phyloP scores from a whole-genome alignment of 2,113 vertebrate species.

The Hyperoodon ampullatus region DNA sequence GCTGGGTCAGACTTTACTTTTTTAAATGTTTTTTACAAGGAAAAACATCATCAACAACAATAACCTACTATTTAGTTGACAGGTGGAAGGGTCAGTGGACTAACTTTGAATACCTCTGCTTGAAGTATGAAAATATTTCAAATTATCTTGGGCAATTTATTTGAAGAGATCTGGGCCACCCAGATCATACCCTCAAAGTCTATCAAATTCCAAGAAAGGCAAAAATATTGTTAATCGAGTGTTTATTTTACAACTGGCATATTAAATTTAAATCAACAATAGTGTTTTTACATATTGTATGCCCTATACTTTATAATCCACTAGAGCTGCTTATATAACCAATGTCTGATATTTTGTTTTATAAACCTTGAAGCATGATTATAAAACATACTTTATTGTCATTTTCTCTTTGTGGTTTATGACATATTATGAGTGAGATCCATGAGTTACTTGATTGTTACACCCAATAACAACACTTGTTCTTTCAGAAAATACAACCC shows the following conservation, averaged over 20 bases:
- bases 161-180: conserved; percentile 24
- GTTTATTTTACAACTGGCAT: neutral
- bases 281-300: neutral
- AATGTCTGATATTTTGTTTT: neutral
- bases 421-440: neutral
- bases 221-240: neutral
- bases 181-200: conserved; percentile 27
- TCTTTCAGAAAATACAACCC: neutral
- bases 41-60: conserved; percentile 57
- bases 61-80: conserved; percentile 43
- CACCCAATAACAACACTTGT: neutral
- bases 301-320: neutral
- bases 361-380: neutral
- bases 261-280: conserved; percentile 41
- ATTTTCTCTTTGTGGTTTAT: neutral
- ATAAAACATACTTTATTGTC: neutral
- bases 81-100: conserved; percentile 18
- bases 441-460: neutral
- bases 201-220: conserved; percentile 52
- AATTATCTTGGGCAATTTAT: conserved; percentile 14
- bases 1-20: conserved; percentile 13
- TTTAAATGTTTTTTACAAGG: conserved; percentile 14
- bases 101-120: conserved; percentile 36
- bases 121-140: conserved; percentile 18
- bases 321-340: neutral